Base-by-base conservation (phyloP, 2,888 invertebrate species). In the Carcina quercana region DNA sequence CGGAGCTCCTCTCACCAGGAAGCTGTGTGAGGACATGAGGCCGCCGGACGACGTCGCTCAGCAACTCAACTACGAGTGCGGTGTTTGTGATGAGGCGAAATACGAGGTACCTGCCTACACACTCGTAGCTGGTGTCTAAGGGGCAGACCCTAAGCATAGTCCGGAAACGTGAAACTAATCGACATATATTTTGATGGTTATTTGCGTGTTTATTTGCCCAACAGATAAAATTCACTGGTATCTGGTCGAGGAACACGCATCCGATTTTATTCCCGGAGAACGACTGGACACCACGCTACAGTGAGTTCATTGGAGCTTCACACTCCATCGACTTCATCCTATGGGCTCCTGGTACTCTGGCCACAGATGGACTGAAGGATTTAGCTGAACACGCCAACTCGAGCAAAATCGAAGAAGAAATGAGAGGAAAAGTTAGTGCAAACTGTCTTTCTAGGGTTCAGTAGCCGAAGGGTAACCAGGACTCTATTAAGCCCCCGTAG, bases 191-290 rank as follows among this genome's bases (percentile, higher is more conserved):
- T n/a, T 20, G 8, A 8, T 10, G 8, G 20, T n/a, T 2, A n/a
- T 20, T 1, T 3, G 4, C 20, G 20, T 1, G 10, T 20, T 5
- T 12, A 5, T 24, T 11, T 24, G 11, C 3, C 35, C n/a, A 35
- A 11, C 17, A 80, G 80, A 42, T 80, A 15, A 56, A 66, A 1
- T 82, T 80, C 33, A 71, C 66, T 1, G 82, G 82, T 2, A 51
- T 76, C 17, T 82, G 82, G 82, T 82, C 80, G 0, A 59, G 79
- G 2, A 73, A 80, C 38, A 80, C 76, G 0, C 82, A 82, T 40
- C 73, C 74, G 0, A 62, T 59, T 2, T 36, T 61, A 0, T 80
- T 64, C 14, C 82, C 82, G 0, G 79, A 80, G 36, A 80, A 76
- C 35, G 79, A 79, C 30, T 78, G 78, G 78, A 35, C 67, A 3